phyloP scores from a whole-genome alignment of 1,140 invertebrate genomes.

The Radopholus similis region DNA sequence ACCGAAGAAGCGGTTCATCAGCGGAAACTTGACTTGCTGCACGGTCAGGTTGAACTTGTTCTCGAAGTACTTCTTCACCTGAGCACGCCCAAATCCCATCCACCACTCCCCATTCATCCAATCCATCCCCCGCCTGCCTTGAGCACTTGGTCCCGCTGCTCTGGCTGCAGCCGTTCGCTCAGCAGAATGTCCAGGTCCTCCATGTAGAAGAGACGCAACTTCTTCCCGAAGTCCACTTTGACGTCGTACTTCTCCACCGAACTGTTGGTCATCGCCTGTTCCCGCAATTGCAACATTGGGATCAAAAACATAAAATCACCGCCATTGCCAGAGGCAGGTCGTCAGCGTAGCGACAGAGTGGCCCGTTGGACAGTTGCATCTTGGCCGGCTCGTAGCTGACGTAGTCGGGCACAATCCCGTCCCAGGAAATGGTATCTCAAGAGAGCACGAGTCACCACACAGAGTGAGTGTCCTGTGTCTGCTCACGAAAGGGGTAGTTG shows the following conservation, averaged over 20 bases:
- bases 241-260: conserved; percentile 15
- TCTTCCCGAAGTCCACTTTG: conserved; percentile 36
- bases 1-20: conserved; percentile 24
- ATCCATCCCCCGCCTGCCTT: background rate
- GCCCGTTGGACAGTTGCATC: conserved; percentile 69
- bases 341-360: conserved; percentile 80
- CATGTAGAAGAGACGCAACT: conserved; percentile 54
- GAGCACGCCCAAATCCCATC: no score
- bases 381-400: background rate
- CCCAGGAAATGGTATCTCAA: conserved; percentile 6
- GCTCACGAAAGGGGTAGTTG: background rate
- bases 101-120: no score
- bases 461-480: background rate
- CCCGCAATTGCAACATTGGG: background rate
- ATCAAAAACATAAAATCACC: conserved; percentile 10
- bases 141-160: conserved; percentile 9
- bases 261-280: conserved; percentile 41
- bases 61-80: conserved; percentile 45
- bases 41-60: conserved; percentile 31
- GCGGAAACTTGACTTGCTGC: conserved; percentile 37
- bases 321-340: conserved; percentile 68
- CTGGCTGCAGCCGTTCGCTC: conserved; percentile 10
- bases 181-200: conserved; percentile 37
- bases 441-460: background rate
- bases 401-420: conserved; percentile 6